These are phyloP conservation scores for Aviceda subcristata DNA, from an alignment of 2,113 vertebrate species.

Conservation along the genomic window DNA sequence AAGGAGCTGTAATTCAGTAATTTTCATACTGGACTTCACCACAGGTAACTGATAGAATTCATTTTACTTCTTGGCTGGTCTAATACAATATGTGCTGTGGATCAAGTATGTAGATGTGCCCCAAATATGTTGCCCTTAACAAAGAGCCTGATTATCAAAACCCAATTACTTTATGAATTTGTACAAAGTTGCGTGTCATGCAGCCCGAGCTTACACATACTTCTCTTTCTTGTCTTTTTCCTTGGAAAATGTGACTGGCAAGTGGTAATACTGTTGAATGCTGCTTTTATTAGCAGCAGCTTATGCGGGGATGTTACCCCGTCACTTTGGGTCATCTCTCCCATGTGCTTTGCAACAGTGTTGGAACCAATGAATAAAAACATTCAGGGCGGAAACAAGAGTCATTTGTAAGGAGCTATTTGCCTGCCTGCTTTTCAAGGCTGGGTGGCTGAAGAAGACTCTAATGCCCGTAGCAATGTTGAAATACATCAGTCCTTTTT, in stretches of 20 bases:
- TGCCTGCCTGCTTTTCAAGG: not conserved
- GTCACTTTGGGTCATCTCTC: constrained; percentile 11
- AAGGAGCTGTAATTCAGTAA: not conserved
- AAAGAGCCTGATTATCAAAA: not conserved
- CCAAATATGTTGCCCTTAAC: not conserved
- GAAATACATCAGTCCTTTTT: not conserved
- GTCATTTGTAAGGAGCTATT: constrained; percentile 13
- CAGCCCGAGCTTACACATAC: not conserved
- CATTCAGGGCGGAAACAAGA: constrained; percentile 44
- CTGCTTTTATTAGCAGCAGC: constrained; percentile 29
- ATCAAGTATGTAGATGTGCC: not conserved
- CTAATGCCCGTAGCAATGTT: not conserved
- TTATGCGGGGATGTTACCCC: not conserved
- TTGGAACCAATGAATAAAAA: constrained; percentile 41
- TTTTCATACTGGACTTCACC: not conserved
- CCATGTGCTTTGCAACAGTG: constrained; percentile 9
- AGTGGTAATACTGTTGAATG: not conserved
- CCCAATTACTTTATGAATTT: not conserved
- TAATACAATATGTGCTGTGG: not conserved
- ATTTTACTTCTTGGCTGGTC: not conserved
- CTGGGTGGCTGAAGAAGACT: constrained; percentile 11
- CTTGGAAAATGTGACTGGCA: constrained; percentile 14
- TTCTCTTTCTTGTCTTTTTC: not conserved
- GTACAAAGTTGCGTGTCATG: not conserved
- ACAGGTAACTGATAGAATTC: not conserved